Percentiles rank a stretch among this genome's conserved stretches.
These are phyloP conservation scores for Circaetus cinerascens DNA, from an alignment of 2,113 vertebrate species.

Conservation along the genomic window DNA sequence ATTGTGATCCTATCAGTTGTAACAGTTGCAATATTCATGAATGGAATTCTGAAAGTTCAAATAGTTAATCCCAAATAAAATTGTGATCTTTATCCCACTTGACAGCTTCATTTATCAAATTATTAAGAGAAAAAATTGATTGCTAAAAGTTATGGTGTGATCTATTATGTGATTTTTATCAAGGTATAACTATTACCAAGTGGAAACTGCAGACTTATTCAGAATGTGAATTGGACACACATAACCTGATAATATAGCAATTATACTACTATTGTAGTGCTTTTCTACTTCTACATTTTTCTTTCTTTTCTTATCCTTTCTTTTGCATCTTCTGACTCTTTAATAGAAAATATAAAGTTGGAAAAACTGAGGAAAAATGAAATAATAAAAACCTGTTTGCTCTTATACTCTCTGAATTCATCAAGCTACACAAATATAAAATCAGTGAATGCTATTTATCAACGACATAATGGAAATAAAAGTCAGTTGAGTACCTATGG, in stretches of 20 bases:
- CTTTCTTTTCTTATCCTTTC: not conserved
- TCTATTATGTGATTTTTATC: conserved; percentile 71
- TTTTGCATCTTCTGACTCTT: not conserved
- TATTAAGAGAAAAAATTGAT: conserved; percentile 74
- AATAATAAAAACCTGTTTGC: not conserved
- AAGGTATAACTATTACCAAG: conserved; percentile 55
- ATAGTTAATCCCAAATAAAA: conserved; percentile 66
- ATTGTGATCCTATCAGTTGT: conserved; percentile 44
- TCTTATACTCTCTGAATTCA: not conserved
- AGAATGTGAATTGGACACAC: conserved; percentile 61
- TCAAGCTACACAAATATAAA: not conserved
- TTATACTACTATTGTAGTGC: not conserved
- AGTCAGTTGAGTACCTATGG: not conserved
- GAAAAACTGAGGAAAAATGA: not conserved
- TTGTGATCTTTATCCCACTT: conserved; percentile 73
- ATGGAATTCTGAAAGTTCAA: conserved; percentile 68
- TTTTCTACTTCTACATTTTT: not conserved
- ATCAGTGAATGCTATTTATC: not conserved
- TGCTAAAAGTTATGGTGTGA: conserved; percentile 68
- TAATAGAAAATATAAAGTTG: not conserved
- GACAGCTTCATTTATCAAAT: conserved; percentile 78
- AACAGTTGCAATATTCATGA: conserved; percentile 63
- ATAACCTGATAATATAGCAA: conserved; percentile 40
- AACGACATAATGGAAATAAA: not conserved
- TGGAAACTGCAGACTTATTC: conserved; percentile 59